phyloP scores from a whole-genome alignment of 1,140 invertebrate species.

The Panagrolaimus sp. region DNA sequence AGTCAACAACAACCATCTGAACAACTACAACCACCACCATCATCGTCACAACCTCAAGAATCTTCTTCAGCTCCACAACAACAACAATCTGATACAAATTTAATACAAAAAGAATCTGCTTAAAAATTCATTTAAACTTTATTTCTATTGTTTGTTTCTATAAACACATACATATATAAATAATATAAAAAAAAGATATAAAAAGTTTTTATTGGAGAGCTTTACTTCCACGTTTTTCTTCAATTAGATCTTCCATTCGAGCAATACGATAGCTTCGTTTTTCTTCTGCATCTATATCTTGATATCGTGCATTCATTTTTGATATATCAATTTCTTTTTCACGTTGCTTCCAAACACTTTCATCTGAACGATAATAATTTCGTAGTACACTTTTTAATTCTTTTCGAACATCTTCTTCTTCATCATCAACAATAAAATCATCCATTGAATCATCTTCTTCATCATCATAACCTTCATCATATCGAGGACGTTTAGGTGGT shows the following conservation, averaged over 20 bases:
- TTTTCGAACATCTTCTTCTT: slow-evolving; percentile 3
- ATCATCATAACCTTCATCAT: slow-evolving; percentile 34
- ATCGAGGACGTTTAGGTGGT: not conserved
- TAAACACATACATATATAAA: no score
- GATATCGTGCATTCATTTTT: slow-evolving; percentile 42
- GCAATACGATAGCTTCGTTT: slow-evolving; percentile 27
- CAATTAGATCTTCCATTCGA: slow-evolving; percentile 36
- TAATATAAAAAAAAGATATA: no score
- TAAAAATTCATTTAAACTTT: no score
- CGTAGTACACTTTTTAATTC: not conserved
- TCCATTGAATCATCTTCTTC: slow-evolving; percentile 43
- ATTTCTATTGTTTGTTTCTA: no score
- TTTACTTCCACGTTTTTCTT: slow-evolving; percentile 32
- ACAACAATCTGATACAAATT: no score
- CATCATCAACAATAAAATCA: slow-evolving; percentile 42
- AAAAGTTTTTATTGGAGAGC: not conserved
- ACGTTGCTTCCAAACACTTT: slow-evolving; percentile 44
- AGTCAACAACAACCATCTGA: no score
- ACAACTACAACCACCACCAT: no score
- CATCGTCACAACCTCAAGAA: no score
- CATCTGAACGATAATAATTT: not conserved
- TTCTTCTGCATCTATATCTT: slow-evolving; percentile 46
- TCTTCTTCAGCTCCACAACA: no score
- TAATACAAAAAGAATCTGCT: no score
- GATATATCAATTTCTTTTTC: slow-evolving; percentile 48